These are phyloP conservation scores for Hecatera dysodea DNA, from an alignment of 2,888 invertebrate genomes.

Conservation along the genomic window DNA sequence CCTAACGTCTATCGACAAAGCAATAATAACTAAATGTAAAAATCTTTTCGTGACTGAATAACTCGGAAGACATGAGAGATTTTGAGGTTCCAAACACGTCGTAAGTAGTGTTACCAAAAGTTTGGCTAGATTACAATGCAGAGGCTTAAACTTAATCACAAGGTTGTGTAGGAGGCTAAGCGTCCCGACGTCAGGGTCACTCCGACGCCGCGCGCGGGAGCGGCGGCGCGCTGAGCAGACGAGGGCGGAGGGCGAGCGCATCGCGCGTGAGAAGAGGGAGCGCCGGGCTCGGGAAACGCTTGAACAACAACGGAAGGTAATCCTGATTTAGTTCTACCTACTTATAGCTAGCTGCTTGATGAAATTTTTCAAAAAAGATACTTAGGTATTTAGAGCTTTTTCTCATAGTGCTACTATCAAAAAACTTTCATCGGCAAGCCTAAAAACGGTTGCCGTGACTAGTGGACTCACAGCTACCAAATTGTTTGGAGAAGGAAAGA, in stretches of 20 bases:
- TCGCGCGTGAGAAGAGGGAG: slow-evolving; percentile 80
- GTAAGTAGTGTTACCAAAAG: slow-evolving; percentile 28
- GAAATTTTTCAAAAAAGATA: too few relatives aligned
- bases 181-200: slow-evolving; percentile 83
- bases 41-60: slow-evolving; percentile 8
- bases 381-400: too few relatives aligned
- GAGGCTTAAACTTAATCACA: not conserved
- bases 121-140: slow-evolving; percentile 11
- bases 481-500: too few relatives aligned
- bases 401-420: too few relatives aligned
- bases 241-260: slow-evolving; percentile 81
- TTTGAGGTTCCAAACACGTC: slow-evolving; percentile 37
- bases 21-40: not conserved
- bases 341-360: not conserved
- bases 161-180: slow-evolving; percentile 78
- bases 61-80: not conserved
- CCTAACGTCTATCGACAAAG: not conserved
- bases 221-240: slow-evolving; percentile 80
- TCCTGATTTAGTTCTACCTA: not conserved
- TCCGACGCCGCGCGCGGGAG: slow-evolving; percentile 82
- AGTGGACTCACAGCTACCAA: too few relatives aligned
- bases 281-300: slow-evolving; percentile 75
- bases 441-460: too few relatives aligned
- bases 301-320: slow-evolving; percentile 81
- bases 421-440: too few relatives aligned